Evolutionary conservation across 2,113 vertebrate species (phyloP).

Genomic region (Thermophis baileyi): DNA sequence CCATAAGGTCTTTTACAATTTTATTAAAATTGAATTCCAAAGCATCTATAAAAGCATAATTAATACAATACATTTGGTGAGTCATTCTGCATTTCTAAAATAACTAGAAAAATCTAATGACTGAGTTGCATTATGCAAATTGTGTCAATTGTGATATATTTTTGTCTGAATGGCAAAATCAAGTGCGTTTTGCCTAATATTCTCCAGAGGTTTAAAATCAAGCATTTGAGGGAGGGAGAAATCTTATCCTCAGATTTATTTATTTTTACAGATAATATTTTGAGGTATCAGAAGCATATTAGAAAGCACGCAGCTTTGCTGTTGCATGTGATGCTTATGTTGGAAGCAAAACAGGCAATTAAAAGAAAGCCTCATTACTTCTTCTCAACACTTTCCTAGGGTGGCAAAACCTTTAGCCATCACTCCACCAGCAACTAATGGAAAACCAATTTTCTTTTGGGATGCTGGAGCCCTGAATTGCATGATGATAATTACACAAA

Average conservation of each 20-base stretch:
- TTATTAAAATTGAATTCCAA: constrained; percentile 21
- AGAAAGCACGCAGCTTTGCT: neutral
- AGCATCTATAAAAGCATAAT: neutral
- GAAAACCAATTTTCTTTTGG: neutral
- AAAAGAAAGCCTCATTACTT: neutral
- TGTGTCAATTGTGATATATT: neutral
- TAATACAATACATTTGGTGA: neutral
- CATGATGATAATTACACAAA: neutral
- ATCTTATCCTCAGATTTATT: neutral
- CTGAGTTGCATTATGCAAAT: neutral
- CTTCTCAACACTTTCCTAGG: neutral
- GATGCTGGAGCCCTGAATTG: neutral
- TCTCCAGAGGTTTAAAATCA: neutral
- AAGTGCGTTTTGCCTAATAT: neutral
- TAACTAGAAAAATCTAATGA: neutral
- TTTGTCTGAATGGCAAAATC: neutral
- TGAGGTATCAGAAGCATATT: neutral
- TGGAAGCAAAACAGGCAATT: neutral
- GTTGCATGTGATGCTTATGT: neutral
- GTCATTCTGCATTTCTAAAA: neutral
- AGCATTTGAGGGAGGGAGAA: neutral
- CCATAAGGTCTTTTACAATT: constrained; percentile 12
- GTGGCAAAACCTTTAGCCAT: neutral
- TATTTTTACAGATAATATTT: neutral
- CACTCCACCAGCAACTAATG: neutral